Conservation (phyloP, 2,888 invertebrate species). For the Eurois occulta region DNA sequence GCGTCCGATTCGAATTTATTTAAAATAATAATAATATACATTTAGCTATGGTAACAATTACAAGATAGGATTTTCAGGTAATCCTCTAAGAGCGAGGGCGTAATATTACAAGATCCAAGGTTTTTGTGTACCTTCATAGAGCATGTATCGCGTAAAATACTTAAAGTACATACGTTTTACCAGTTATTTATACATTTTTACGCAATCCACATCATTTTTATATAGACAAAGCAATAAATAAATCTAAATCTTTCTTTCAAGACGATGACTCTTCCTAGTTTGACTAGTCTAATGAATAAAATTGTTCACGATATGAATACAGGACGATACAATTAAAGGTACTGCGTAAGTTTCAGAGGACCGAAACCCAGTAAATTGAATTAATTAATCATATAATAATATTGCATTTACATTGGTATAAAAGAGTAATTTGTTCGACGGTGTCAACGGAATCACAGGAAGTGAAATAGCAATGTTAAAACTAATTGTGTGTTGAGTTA, state of each 20-base stretch:
- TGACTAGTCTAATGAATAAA: conserved; percentile 88
- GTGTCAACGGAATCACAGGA: conserved; percentile 82
- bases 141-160: conserved; percentile 57
- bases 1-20: conserved; percentile 71
- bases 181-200: conserved; percentile 63
- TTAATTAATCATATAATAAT: conserved; percentile 61
- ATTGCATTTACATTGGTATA: conserved; percentile 74
- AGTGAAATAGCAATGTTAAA: conserved; percentile 81
- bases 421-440: conserved; percentile 75
- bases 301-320: conserved; percentile 70
- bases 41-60: conserved; percentile 88
- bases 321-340: conserved; percentile 65
- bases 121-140: conserved; percentile 55
- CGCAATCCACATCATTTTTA: conserved; percentile 64
- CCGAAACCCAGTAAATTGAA: conserved; percentile 44
- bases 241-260: conserved; percentile 81
- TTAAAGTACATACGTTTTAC: conserved; percentile 58
- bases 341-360: conserved; percentile 51
- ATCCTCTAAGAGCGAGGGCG: conserved; percentile 51
- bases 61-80: conserved; percentile 74
- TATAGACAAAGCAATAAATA: conserved; percentile 83
- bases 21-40: conserved; percentile 78
- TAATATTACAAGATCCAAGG: conserved; percentile 53
- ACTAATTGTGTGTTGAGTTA: conserved; percentile 70
- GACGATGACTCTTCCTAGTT: conserved; percentile 83